Percentiles rank a stretch among this genome's conserved stretches.
phyloP scores from a whole-genome alignment of 2,797 vertebrate species.

The Leucoraja ocellata region DNA sequence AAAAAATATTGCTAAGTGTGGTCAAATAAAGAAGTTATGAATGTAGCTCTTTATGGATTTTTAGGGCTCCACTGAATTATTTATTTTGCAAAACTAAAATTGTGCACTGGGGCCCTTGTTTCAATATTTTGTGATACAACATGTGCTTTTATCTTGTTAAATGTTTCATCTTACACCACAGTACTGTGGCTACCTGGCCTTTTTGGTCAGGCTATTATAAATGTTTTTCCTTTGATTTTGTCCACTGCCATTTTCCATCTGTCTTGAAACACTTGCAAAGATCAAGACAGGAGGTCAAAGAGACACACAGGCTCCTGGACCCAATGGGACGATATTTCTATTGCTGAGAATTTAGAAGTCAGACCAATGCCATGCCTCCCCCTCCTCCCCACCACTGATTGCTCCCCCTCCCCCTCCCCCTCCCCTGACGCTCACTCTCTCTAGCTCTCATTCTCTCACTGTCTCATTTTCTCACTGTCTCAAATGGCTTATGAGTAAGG shows the following conservation, averaged over 20 bases:
- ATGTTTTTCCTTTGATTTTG: not conserved
- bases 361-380: not conserved
- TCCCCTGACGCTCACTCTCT: too few species aligned
- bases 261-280: constrained; percentile 18
- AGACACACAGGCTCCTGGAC: not conserved
- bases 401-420: too few species aligned
- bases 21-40: not conserved
- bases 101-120: not conserved
- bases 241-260: not conserved
- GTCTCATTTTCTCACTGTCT: too few species aligned
- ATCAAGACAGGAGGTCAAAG: not conserved
- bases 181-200: not conserved
- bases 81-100: not conserved
- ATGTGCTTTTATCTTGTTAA: not conserved
- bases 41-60: not conserved
- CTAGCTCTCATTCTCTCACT: too few species aligned
- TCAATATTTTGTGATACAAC: not conserved
- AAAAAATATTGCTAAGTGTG: not conserved
- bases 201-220: constrained; percentile 2
- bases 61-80: not conserved
- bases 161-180: not conserved
- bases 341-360: not conserved
- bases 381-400: too few species aligned
- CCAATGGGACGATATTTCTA: not conserved
- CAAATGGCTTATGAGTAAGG: too few species aligned